phyloP scores from a whole-genome alignment of 1,140 invertebrate genomes.

The Planococcus citri region DNA sequence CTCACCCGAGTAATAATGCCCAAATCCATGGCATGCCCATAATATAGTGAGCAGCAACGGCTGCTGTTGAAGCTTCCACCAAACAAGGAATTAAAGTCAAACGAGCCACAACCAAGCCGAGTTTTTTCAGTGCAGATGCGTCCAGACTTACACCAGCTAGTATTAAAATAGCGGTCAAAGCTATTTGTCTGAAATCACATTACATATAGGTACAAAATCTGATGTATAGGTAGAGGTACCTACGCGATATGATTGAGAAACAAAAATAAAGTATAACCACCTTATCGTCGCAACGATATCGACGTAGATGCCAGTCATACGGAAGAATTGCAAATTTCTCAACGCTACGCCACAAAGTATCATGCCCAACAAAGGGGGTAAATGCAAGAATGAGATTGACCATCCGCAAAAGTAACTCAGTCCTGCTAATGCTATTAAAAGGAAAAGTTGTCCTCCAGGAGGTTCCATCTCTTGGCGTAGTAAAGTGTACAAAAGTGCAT shows the following conservation, averaged over 20 bases:
- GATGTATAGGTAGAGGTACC: too few relatives aligned
- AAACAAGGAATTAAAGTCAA: slow-evolving; percentile 53
- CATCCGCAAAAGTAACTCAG: too few relatives aligned
- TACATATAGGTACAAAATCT: too few relatives aligned
- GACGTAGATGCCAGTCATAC: slow-evolving; percentile 24
- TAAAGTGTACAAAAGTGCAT: neutral
- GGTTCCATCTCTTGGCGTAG: neutral
- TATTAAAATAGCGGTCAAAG: slow-evolving; percentile 58
- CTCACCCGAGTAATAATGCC: slow-evolving; percentile 50
- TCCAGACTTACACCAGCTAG: slow-evolving; percentile 62
- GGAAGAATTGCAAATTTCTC: slow-evolving; percentile 28
- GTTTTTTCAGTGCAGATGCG: slow-evolving; percentile 43
- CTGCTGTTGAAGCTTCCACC: slow-evolving; percentile 45
- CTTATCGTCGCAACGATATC: slow-evolving; percentile 28
- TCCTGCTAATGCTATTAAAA: neutral
- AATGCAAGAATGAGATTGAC: neutral
- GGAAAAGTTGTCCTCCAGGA: neutral
- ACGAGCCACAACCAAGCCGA: slow-evolving; percentile 44
- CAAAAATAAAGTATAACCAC: too few relatives aligned
- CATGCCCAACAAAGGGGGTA: slow-evolving; percentile 31
- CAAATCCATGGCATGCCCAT: slow-evolving; percentile 56
- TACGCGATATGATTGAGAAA: too few relatives aligned
- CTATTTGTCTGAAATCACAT: slow-evolving; percentile 40
- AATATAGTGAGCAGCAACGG: slow-evolving; percentile 42
- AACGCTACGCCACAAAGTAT: slow-evolving; percentile 29